Percentiles rank a stretch among this genome's conserved stretches.
These are phyloP conservation scores for Acrocephalus scirpaceus DNA, from an alignment of 2,797 vertebrate species.

Conservation along the genomic window DNA sequence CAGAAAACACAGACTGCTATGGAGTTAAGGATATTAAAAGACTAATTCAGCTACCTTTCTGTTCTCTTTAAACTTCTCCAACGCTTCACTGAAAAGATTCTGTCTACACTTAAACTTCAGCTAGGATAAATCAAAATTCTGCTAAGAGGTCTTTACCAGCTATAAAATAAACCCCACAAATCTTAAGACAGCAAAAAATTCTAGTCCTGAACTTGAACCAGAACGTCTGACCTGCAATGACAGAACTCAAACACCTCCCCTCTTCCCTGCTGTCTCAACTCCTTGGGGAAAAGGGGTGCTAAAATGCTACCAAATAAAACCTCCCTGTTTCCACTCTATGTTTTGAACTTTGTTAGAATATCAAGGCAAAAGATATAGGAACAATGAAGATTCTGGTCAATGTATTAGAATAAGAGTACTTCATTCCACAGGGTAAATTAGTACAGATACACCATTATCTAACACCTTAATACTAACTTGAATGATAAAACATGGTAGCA, in stretches of 20 bases:
- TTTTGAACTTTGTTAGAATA: not conserved
- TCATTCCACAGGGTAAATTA: not conserved
- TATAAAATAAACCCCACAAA: not conserved
- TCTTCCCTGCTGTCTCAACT: not conserved
- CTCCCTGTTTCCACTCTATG: not conserved
- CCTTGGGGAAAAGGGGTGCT: not conserved
- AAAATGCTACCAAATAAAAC: not conserved
- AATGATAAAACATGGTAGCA: not conserved
- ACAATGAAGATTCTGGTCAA: not conserved
- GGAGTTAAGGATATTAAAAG: not conserved
- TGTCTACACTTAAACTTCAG: not conserved
- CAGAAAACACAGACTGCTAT: not conserved
- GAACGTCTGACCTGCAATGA: not conserved
- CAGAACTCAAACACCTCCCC: not conserved
- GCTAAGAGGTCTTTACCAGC: not conserved
- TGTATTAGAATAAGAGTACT: not conserved
- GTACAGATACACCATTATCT: not conserved
- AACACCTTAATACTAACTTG: not conserved
- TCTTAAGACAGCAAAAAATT: not conserved
- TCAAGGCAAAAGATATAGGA: not conserved
- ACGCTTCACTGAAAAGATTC: not conserved
- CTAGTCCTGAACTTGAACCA: not conserved
- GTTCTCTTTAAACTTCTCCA: not conserved
- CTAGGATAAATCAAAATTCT: not conserved
- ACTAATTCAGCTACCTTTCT: not conserved